These are phyloP conservation scores for Carduelis carduelis DNA, from an alignment of 2,797 vertebrate species.

Conservation along the genomic window DNA sequence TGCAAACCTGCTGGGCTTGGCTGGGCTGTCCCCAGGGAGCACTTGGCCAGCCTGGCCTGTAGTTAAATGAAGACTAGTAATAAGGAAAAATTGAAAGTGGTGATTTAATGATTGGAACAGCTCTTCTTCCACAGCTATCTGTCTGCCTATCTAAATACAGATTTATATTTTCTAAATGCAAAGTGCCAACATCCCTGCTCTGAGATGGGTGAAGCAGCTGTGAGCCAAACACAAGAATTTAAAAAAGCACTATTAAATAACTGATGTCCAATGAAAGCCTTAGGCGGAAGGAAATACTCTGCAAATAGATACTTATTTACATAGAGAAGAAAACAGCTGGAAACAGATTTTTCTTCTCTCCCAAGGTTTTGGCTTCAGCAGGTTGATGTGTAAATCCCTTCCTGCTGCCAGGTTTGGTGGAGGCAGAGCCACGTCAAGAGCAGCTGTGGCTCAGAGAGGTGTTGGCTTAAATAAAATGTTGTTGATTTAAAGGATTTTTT, in stretches of 20 bases:
- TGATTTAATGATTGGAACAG: neutral
- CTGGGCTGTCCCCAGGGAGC: neutral
- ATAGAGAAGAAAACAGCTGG: neutral
- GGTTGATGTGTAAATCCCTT: neutral
- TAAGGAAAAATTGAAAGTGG: neutral
- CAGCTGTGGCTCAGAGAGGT: neutral
- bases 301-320: neutral
- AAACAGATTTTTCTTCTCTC: neutral
- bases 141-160: neutral
- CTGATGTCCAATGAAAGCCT: neutral
- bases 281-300: neutral
- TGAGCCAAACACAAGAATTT: neutral
- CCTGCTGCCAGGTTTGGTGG: fast-evolving
- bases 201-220: neutral
- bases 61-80: neutral
- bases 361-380: neutral
- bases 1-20: neutral
- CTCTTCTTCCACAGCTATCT: neutral
- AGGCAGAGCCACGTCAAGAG: fast-evolving
- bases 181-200: neutral
- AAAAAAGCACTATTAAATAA: neutral
- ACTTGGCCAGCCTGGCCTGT: neutral
- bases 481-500: neutral
- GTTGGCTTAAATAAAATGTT: neutral
- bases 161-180: neutral